Evolutionary conservation across 2,113 vertebrate genomes (phyloP).

Genomic region (Zootoca vivipara): DNA sequence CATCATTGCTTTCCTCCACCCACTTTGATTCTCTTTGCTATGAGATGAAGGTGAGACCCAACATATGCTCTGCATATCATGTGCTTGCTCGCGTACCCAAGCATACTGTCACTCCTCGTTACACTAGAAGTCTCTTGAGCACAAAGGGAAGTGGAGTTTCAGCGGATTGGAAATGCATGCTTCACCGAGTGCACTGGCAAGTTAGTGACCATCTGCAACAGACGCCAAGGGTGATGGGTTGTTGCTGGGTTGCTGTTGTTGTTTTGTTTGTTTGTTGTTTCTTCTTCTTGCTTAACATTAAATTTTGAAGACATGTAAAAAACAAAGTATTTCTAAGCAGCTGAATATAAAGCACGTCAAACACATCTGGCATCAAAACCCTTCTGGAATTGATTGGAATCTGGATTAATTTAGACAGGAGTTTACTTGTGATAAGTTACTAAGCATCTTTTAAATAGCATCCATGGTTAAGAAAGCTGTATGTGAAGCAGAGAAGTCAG

Average conservation of each 20-base stretch:
- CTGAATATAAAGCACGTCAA: rapidly evolving
- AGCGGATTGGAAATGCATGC: constrained; percentile 61
- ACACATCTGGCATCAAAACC: not conserved
- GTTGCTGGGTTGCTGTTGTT: not conserved
- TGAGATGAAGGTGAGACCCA: constrained; percentile 17
- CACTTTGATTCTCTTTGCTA: constrained; percentile 15
- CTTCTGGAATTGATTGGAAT: not conserved
- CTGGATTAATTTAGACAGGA: not conserved
- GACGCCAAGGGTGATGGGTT: not conserved
- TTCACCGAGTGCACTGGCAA: constrained; percentile 51
- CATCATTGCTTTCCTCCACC: not conserved
- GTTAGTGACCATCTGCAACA: constrained; percentile 66
- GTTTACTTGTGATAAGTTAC: not conserved
- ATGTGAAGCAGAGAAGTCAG: not conserved
- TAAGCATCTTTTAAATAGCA: not conserved
- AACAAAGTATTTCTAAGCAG: not conserved
- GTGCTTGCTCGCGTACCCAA: constrained; percentile 43
- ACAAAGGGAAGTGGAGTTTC: constrained; percentile 44
- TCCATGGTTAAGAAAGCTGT: not conserved
- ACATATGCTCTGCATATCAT: constrained; percentile 58
- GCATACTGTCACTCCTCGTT: constrained; percentile 56
- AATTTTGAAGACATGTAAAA: not conserved
- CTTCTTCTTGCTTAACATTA: not conserved
- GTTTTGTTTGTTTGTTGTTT: not conserved
- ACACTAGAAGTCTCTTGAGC: constrained; percentile 53